Evolutionary conservation across 1,140 invertebrate genomes (phyloP).

Genomic region (Drosophila eugracilis): DNA sequence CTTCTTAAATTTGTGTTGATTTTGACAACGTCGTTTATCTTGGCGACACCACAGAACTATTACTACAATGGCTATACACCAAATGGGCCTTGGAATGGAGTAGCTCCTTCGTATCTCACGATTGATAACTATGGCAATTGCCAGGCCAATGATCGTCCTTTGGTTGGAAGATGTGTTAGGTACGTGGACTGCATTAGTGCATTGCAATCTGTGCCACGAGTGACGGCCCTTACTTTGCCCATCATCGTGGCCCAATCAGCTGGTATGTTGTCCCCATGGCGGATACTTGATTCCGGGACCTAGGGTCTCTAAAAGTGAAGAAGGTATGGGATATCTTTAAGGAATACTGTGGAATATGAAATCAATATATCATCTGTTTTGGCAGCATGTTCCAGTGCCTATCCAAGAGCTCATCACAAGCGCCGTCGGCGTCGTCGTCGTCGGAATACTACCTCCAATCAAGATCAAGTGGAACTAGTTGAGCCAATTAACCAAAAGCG

Average conservation of each 20-base stretch:
- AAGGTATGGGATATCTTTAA: too few species aligned
- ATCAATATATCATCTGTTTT: neutral
- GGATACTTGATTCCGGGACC: slow-evolving; percentile 24
- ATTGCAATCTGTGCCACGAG: slow-evolving; percentile 9
- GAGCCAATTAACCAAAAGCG: slow-evolving; percentile 30
- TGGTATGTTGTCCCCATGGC: slow-evolving; percentile 59
- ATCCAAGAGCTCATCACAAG: slow-evolving; percentile 19
- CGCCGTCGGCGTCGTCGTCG: slow-evolving; percentile 8
- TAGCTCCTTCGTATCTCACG: slow-evolving; percentile 2
- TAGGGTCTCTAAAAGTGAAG: slow-evolving; percentile 22
- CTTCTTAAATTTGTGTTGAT: slow-evolving; percentile 4
- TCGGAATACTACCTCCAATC: neutral
- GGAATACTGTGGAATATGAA: too few species aligned
- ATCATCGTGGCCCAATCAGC: slow-evolving; percentile 6
- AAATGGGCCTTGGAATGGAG: neutral
- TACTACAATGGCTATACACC: neutral
- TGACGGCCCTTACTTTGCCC: slow-evolving; percentile 32
- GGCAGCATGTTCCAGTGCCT: slow-evolving; percentile 27
- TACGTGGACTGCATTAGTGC: slow-evolving; percentile 44
- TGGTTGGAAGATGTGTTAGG: slow-evolving; percentile 44
- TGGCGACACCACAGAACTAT: neutral
- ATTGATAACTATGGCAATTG: slow-evolving; percentile 48
- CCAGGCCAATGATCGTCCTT: slow-evolving; percentile 39
- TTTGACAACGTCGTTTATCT: neutral
- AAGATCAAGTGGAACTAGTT: slow-evolving; percentile 10